phyloP scores from a whole-genome alignment of 2,113 vertebrate genomes.

The Girardinichthys multiradiatus region DNA sequence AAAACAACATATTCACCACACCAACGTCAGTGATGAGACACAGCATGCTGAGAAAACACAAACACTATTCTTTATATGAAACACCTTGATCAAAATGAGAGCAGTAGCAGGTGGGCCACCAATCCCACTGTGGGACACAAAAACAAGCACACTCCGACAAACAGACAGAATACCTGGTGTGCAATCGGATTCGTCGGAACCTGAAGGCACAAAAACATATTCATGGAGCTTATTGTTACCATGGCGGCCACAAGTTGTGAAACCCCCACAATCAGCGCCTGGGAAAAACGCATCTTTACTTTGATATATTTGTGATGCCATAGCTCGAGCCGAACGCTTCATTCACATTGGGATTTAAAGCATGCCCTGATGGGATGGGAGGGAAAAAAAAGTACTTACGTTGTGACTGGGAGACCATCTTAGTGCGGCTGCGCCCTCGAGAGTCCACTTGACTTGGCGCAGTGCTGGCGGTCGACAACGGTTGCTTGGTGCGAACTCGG shows the following conservation, averaged over 20 bases:
- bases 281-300: constrained; percentile 10
- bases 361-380: neutral
- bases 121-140: constrained; percentile 68
- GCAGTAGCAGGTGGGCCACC: constrained; percentile 63
- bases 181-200: constrained; percentile 97
- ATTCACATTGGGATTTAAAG: constrained; percentile 16
- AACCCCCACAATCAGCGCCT: constrained; percentile 45
- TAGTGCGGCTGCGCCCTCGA: constrained; percentile 91
- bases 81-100: constrained; percentile 68
- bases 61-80: constrained; percentile 36
- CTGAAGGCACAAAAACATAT: constrained; percentile 88
- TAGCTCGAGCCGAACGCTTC: neutral
- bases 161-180: constrained; percentile 93
- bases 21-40: constrained; percentile 60
- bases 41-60: constrained; percentile 62
- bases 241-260: constrained; percentile 50
- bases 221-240: constrained; percentile 76
- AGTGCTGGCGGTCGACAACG: constrained; percentile 82
- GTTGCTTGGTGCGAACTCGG: constrained; percentile 88
- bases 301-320: neutral
- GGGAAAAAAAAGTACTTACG: constrained; percentile 82
- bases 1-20: constrained; percentile 63
- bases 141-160: constrained; percentile 59
- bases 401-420: constrained; percentile 97
- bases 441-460: constrained; percentile 89